Evolutionary conservation across 2,888 invertebrate genomes (phyloP).

Genomic region (Sinohyriopsis cumingii): DNA sequence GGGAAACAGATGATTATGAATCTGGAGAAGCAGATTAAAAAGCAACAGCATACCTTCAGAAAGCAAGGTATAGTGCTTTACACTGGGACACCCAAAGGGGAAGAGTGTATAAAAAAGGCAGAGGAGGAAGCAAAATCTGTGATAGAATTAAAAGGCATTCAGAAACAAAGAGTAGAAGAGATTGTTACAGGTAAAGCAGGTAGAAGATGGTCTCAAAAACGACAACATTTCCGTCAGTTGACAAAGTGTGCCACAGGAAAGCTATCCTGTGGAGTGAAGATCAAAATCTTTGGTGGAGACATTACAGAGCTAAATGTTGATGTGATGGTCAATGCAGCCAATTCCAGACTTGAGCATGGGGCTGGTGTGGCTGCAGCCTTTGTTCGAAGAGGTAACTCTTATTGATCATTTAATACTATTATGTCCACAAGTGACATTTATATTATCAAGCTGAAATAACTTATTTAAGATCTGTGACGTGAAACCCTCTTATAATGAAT

Average conservation of each 20-base stretch:
- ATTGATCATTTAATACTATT: too few relatives aligned
- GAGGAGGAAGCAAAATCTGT: constrained; percentile 27
- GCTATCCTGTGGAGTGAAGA: constrained; percentile 8
- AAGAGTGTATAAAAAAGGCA: constrained; percentile 22
- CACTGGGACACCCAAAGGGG: constrained; percentile 21
- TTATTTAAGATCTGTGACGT: too few relatives aligned
- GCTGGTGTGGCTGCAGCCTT: constrained; percentile 40
- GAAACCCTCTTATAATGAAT: too few relatives aligned
- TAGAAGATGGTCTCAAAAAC: constrained; percentile 9
- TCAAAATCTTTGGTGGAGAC: constrained; percentile 33
- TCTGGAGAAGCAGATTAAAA: constrained; percentile 16
- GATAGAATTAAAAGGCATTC: constrained; percentile 26
- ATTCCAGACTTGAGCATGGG: constrained; percentile 27
- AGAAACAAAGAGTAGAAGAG: constrained; percentile 12
- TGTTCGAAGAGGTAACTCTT: constrained; percentile 28
- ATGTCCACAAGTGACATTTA: too few relatives aligned
- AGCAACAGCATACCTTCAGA: constrained; percentile 19
- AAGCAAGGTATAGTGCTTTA: constrained; percentile 26
- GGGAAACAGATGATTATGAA: constrained; percentile 20
- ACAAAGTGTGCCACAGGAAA: constrained; percentile 20
- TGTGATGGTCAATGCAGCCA: constrained; percentile 43
- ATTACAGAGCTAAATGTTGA: constrained; percentile 33
- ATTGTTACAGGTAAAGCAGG: constrained; percentile 7
- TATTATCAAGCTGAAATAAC: too few relatives aligned
- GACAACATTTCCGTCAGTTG: constrained; percentile 2